Evolutionary conservation across 2,888 invertebrate genomes (phyloP), one percentile per base, ranked within the genome.

Genomic region (Empis stercorea): DNA sequence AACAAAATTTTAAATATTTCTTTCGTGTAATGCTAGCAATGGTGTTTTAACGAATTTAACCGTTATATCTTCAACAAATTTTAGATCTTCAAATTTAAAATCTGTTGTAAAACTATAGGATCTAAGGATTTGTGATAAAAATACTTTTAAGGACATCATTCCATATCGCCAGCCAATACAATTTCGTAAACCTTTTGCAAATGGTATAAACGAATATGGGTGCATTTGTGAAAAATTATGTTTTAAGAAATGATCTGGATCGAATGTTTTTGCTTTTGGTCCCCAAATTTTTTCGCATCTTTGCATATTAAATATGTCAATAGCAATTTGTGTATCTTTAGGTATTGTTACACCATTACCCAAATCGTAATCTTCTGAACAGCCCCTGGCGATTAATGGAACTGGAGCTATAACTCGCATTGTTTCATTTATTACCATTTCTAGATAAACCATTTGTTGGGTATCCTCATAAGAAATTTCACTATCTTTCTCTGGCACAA

Each of bases 121-220:
- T 20, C 20, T 20, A 20, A 20, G 20, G 5, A 20, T 20, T 20
- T 20, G 10, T 37, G 61, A 63, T 45, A 66, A 40, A 42, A 64
- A 50, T 47, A 63, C 49, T 46, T 66, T 65, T 62, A 66, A 61
- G 14, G 65, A 50, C 49, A 64, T 54, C 47, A 59, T 49, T 1
- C 66, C 65, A 52, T 65, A 65, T 2, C 65, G 62, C 47, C 65
- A 63, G 16, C 65, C 65, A 45, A 66, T 64, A 49, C 66, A 66
- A 66, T 64, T 68, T 30, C 67, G 58, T 36, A 64, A 49, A n/a
- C 67, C 67, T 44, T 64, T 64, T 1, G 63, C 63, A 48, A 67
- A 67, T 1, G 67, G 68, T 43, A 66, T 53, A 51, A 59, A 67
- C 14, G 65, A 61, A 37, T 64, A 66, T 2, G 66, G 54, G 50